A percentile compares a stretch with the other conserved stretches of the same genome.
Evolutionary conservation across 2,888 invertebrate genomes (phyloP).

Genomic region (Pseudeuparius sepicola): DNA sequence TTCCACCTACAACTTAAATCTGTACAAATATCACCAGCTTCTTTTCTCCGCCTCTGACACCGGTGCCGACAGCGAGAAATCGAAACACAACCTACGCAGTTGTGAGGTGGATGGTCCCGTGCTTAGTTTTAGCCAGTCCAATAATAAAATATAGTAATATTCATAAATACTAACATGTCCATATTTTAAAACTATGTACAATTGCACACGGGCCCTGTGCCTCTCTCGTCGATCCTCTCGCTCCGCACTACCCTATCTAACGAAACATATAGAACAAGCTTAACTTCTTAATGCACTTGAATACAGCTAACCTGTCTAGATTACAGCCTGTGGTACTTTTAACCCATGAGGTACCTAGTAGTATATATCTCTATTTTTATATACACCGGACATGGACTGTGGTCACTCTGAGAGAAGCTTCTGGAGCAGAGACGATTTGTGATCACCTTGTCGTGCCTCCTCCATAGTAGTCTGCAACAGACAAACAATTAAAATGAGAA

Average conservation of each 20-base stretch:
- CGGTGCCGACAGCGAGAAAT: no score
- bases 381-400: no score
- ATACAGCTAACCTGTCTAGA: conserved; percentile 43
- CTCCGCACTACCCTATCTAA: conserved; percentile 32
- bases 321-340: conserved; percentile 42
- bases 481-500: no score
- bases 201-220: conserved; percentile 40
- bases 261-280: conserved; percentile 36
- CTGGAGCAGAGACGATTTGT: conserved; percentile 71
- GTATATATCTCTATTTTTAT: conserved; percentile 40
- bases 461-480: conserved; percentile 60
- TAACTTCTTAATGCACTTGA: conserved; percentile 41
- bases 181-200: conserved; percentile 43
- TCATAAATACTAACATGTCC: conserved; percentile 54
- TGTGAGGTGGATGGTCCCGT: no score
- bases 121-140: conserved; percentile 37
- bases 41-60: no score
- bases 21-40: no score
- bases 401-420: conserved; percentile 65
- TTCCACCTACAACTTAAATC: conserved; percentile 6
- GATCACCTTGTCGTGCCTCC: conserved; percentile 66
- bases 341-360: conserved; percentile 43
- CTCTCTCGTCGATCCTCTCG: conserved; percentile 15
- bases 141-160: conserved; percentile 41
- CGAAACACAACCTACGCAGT: no score